phyloP scores from a whole-genome alignment of 2,113 vertebrate species.

The Narcine bancroftii region DNA sequence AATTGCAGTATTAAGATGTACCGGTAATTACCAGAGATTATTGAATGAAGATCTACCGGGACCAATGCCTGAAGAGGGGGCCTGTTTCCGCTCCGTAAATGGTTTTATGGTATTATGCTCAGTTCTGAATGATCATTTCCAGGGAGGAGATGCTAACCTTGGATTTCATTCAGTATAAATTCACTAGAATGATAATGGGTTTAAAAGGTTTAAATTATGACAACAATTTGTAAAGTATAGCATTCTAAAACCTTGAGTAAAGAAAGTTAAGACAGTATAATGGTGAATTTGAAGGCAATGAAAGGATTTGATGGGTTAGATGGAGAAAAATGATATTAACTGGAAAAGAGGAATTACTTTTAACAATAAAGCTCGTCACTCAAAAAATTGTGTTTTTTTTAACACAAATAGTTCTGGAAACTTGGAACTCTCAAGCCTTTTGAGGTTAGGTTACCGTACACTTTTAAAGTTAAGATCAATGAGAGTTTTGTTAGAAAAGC shows the following conservation, averaged over 20 bases:
- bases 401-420: neutral
- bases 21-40: too few species aligned
- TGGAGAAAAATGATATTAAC: too few species aligned
- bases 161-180: too few species aligned
- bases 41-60: too few species aligned
- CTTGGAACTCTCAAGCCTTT: neutral
- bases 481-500: neutral
- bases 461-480: neutral
- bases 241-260: neutral
- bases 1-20: neutral
- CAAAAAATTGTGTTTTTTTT: neutral
- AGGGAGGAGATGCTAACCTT: neutral
- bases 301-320: neutral
- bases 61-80: too few species aligned
- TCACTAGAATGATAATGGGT: neutral
- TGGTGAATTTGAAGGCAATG: neutral
- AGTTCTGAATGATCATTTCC: neutral
- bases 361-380: neutral
- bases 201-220: neutral
- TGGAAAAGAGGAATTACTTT: too few species aligned
- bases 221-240: neutral
- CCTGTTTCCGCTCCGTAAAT: too few species aligned
- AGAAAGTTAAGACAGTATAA: neutral
- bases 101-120: neutral
- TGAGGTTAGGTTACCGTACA: neutral